These are phyloP conservation scores for Aeoliscus strigatus DNA, from an alignment of 2,797 vertebrate genomes.

Conservation along the genomic window DNA sequence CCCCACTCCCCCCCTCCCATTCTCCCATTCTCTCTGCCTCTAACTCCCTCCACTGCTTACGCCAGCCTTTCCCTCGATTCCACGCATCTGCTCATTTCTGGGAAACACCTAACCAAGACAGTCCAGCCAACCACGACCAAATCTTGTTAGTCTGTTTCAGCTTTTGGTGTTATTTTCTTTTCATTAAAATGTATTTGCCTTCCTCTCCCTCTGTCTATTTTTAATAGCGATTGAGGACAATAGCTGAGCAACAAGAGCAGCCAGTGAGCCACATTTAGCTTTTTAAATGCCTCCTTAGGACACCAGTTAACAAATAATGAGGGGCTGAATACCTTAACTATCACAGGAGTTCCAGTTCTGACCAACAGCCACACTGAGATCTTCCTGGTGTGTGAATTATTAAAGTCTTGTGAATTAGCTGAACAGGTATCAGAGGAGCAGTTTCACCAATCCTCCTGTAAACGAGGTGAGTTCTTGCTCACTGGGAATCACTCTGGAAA, in stretches of 20 bases:
- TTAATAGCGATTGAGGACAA: too few species aligned
- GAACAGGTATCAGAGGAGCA: too few species aligned
- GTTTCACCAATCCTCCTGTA: constrained; percentile 9
- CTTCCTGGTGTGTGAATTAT: too few species aligned
- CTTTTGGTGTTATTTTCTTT: not conserved
- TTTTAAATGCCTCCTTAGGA: too few species aligned
- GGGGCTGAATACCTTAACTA: too few species aligned
- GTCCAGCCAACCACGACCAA: constrained; percentile 32
- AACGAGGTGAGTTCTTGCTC: constrained; percentile 15
- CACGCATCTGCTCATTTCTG: constrained; percentile 59
- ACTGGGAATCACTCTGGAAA: not conserved
- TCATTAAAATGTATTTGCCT: not conserved
- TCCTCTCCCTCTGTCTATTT: not conserved
- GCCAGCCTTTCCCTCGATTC: constrained; percentile 53
- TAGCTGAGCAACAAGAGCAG: too few species aligned
- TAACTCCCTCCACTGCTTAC: constrained; percentile 7
- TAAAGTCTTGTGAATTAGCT: too few species aligned
- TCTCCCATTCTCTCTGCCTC: constrained; percentile 9
- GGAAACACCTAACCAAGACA: constrained; percentile 55
- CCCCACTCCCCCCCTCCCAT: constrained; percentile 3
- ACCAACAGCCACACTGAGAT: too few species aligned
- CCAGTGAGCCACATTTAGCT: too few species aligned
- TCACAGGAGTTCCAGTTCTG: too few species aligned
- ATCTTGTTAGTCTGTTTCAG: not conserved
- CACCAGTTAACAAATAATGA: too few species aligned